A percentile compares a stretch with the other conserved stretches of the same genome.
These are phyloP conservation scores for Carassius auratus DNA, from an alignment of 2,113 vertebrate genomes.

Conservation along the genomic window DNA sequence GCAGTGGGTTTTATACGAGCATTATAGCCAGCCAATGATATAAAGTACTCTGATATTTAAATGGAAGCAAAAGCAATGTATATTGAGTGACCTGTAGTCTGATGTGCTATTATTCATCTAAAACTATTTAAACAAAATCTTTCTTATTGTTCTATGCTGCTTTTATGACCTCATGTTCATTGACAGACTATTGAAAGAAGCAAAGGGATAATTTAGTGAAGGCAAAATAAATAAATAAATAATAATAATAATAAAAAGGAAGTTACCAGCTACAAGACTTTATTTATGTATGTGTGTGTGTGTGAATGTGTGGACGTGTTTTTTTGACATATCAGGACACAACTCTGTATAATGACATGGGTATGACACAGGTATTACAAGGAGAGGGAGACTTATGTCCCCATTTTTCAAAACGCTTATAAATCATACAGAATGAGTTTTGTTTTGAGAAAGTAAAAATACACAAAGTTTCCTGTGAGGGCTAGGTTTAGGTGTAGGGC, in stretches of 20 bases:
- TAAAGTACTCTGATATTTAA: background rate
- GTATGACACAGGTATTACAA: too few species aligned
- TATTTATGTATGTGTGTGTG: too few species aligned
- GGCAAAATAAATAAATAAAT: background rate
- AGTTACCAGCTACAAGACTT: background rate
- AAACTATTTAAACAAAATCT: background rate
- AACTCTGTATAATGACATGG: too few species aligned
- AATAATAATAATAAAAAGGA: background rate
- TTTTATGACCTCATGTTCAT: background rate
- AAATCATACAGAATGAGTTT: too few species aligned
- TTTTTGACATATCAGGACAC: too few species aligned
- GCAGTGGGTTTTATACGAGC: conserved; percentile 1
- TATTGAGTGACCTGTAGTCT: background rate
- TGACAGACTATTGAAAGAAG: background rate
- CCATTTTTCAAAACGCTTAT: too few species aligned
- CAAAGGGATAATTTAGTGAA: background rate
- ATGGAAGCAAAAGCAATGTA: conserved; percentile 12
- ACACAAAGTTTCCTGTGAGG: too few species aligned
- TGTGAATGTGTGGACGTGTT: too few species aligned
- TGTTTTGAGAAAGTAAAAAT: too few species aligned
- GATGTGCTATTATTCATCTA: background rate
- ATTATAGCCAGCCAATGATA: background rate
- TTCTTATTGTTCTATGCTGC: background rate
- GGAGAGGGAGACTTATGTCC: too few species aligned
- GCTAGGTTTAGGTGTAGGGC: too few species aligned